Evolutionary conservation across 92 coral and sea anemone genomes (phyloP).

Genomic region (Umimayanthus chanpuru): DNA sequence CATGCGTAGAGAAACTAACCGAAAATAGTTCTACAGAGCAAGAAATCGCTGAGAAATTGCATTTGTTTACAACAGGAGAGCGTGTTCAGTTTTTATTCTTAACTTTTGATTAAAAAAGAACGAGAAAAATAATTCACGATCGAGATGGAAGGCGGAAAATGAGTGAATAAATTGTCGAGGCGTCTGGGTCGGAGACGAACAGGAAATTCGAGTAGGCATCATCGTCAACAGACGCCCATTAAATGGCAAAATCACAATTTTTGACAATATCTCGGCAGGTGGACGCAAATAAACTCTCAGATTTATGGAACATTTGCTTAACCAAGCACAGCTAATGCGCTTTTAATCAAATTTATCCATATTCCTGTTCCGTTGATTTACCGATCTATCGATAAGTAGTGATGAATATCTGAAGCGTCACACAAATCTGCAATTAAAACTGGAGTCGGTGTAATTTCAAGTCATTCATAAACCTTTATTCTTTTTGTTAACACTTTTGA

Average conservation of each 20-base stretch:
- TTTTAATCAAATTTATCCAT: slow-evolving; percentile 29
- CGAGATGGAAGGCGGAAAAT: neutral
- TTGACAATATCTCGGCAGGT: slow-evolving; percentile 15
- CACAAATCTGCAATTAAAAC: slow-evolving; percentile 63
- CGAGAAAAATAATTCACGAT: neutral
- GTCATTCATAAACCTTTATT: slow-evolving; percentile 57
- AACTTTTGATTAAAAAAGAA: neutral
- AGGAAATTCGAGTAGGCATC: slow-evolving; percentile 14
- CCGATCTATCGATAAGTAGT: slow-evolving; percentile 55
- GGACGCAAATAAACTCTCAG: slow-evolving; percentile 17
- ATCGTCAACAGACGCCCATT: slow-evolving; percentile 36
- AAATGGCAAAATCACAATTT: slow-evolving; percentile 18
- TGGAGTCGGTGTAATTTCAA: slow-evolving; percentile 41
- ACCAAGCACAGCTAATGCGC: slow-evolving; percentile 43
- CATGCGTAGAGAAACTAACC: slow-evolving; percentile 55
- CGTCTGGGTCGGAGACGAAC: slow-evolving; percentile 7
- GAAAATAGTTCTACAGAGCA: slow-evolving; percentile 23
- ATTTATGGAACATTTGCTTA: slow-evolving; percentile 46
- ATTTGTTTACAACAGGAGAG: neutral
- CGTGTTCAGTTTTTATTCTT: neutral
- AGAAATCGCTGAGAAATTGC: neutral
- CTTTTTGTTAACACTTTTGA: slow-evolving; percentile 66
- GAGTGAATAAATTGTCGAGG: neutral
- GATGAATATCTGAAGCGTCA: slow-evolving; percentile 54
- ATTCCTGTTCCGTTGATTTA: slow-evolving; percentile 1